These are phyloP conservation scores for Mobula hypostoma DNA, from an alignment of 2,113 vertebrate species.

Conservation along the genomic window DNA sequence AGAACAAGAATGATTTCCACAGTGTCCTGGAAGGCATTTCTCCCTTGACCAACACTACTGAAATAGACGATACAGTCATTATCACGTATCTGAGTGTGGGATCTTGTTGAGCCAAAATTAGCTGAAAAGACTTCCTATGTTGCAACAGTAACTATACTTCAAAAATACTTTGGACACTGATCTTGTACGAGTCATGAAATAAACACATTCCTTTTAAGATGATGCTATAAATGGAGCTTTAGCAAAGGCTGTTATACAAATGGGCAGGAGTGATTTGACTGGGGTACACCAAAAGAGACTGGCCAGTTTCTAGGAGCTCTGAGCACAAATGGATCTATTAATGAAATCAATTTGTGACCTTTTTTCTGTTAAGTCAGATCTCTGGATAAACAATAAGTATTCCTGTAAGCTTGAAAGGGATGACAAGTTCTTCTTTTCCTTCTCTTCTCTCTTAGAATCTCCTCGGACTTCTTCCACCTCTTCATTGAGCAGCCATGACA, in stretches of 20 bases:
- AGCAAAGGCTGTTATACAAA: neutral
- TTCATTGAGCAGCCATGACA: conserved; percentile 60
- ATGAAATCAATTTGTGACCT: neutral
- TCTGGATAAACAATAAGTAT: neutral
- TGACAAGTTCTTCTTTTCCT: neutral
- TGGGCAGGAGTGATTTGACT: neutral
- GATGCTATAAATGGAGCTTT: neutral
- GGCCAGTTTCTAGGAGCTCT: neutral
- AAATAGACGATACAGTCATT: neutral
- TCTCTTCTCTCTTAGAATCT: conserved; percentile 52
- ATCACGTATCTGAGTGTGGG: neutral
- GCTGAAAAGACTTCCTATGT: neutral
- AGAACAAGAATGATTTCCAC: neutral
- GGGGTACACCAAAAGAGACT: neutral
- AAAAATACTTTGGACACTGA: neutral
- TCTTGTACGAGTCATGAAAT: neutral
- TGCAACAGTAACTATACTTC: neutral
- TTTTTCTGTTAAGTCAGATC: neutral
- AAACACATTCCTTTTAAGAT: neutral
- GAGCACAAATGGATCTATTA: neutral
- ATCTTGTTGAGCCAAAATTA: too few relatives aligned
- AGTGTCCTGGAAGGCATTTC: neutral
- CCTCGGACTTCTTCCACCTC: conserved; percentile 59
- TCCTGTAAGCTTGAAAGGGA: neutral
- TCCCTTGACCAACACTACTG: neutral